Evolutionary conservation across 2,113 vertebrate genomes (phyloP).

Genomic region (Neogale vison): DNA sequence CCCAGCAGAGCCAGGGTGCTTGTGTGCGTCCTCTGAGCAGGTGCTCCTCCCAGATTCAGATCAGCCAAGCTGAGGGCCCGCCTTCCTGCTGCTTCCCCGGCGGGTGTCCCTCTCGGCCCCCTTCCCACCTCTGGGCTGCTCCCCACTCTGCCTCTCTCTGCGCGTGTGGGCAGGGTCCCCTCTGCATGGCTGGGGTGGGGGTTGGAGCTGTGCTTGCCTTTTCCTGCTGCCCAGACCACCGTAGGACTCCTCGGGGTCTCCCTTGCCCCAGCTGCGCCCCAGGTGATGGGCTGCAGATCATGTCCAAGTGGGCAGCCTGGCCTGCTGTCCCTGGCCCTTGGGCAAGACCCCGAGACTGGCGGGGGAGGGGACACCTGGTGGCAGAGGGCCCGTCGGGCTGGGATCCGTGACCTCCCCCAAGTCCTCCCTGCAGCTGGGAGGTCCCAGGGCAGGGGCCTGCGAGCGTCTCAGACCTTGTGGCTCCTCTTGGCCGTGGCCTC

Average conservation of each 20-base stretch:
- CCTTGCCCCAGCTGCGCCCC: no score
- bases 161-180: rapidly evolving
- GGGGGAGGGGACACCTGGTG: neutral
- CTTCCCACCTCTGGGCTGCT: neutral
- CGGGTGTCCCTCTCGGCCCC: neutral
- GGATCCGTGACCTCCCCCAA: rapidly evolving
- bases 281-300: neutral
- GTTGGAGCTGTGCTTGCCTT: neutral
- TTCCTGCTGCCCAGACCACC: neutral
- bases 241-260: neutral
- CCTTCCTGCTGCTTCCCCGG: neutral
- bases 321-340: neutral
- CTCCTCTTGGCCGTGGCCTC: neutral
- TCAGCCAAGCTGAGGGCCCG: neutral
- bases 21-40: no score
- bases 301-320: neutral
- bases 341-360: neutral
- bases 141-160: neutral
- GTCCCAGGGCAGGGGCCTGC: neutral
- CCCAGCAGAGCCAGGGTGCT: neutral
- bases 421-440: neutral
- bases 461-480: no score
- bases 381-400: neutral
- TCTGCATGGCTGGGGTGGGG: no score
- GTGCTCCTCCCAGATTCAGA: neutral